phyloP scores from a whole-genome alignment of 2,113 vertebrate genomes.

The Pionites leucogaster region DNA sequence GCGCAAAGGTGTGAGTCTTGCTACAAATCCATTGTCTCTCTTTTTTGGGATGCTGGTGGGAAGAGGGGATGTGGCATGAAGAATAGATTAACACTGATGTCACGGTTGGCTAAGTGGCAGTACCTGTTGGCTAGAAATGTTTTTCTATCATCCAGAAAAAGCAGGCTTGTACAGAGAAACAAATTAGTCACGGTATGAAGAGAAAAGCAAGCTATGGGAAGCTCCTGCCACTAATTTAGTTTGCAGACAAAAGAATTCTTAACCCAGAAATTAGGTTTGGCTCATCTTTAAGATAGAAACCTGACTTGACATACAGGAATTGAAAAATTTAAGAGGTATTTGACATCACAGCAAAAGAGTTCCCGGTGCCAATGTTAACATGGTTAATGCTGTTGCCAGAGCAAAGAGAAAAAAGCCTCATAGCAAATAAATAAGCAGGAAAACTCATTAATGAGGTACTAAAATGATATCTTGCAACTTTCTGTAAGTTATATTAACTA shows the following conservation, averaged over 20 bases:
- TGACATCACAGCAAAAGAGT: neutral
- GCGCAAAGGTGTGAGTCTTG: neutral
- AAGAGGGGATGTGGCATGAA: neutral
- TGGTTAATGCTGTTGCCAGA: neutral
- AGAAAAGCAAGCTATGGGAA: slow-evolving; percentile 1
- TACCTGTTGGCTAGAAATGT: neutral
- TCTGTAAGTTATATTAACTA: neutral
- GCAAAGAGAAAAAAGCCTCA: slow-evolving; percentile 4
- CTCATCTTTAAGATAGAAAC: slow-evolving; percentile 18
- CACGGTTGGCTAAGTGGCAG: neutral
- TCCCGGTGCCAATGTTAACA: neutral
- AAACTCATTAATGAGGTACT: neutral
- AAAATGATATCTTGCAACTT: neutral
- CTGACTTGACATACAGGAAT: neutral
- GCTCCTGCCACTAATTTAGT: neutral
- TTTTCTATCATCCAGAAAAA: neutral
- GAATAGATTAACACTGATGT: neutral
- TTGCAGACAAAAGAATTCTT: neutral
- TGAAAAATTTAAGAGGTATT: slow-evolving; percentile 25
- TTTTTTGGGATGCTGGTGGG: neutral
- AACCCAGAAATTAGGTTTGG: slow-evolving; percentile 4
- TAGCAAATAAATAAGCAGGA: slow-evolving; percentile 11
- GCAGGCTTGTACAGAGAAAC: neutral
- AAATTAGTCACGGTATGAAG: neutral
- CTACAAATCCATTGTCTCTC: neutral